Conservation (phyloP, 1,140 invertebrate genomes). For the Drosophila grimshawi region DNA sequence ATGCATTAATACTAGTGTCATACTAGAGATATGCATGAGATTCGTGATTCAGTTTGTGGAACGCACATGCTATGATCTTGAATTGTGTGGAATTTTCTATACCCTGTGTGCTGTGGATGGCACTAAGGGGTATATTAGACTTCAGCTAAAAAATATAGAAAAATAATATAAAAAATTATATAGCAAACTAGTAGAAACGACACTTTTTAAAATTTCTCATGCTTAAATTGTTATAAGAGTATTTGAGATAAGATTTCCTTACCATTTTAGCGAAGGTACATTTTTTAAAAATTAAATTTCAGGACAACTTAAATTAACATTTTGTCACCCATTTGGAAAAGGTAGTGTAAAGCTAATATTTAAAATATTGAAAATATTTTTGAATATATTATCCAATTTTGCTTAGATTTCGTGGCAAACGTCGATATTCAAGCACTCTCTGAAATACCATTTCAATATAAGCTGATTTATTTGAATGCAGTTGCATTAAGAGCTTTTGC, state of each 20-base stretch:
- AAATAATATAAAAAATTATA: too few species aligned
- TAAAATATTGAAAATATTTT: too few species aligned
- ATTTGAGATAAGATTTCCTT: too few species aligned
- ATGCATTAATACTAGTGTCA: neutral
- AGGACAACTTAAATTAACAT: too few species aligned
- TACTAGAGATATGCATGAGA: neutral
- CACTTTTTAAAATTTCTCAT: too few species aligned
- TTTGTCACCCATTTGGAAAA: too few species aligned
- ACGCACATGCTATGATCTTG: constrained; percentile 48
- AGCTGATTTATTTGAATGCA: neutral
- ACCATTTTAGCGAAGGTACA: too few species aligned
- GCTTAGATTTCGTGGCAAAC: neutral
- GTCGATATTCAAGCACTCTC: neutral
- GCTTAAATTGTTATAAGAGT: too few species aligned
- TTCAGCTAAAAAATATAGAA: neutral
- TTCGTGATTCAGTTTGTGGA: neutral
- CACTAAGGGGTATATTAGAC: neutral
- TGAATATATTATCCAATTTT: too few species aligned
- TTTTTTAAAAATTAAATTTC: too few species aligned
- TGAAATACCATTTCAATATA: neutral
- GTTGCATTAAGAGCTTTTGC: neutral
- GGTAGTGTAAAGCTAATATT: too few species aligned
- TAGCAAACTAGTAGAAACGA: too few species aligned
- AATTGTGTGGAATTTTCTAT: neutral
- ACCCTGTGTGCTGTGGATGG: neutral